Evolutionary conservation across 1,140 invertebrate species (phyloP).

Genomic region (Lysiphlebus fabarum): DNA sequence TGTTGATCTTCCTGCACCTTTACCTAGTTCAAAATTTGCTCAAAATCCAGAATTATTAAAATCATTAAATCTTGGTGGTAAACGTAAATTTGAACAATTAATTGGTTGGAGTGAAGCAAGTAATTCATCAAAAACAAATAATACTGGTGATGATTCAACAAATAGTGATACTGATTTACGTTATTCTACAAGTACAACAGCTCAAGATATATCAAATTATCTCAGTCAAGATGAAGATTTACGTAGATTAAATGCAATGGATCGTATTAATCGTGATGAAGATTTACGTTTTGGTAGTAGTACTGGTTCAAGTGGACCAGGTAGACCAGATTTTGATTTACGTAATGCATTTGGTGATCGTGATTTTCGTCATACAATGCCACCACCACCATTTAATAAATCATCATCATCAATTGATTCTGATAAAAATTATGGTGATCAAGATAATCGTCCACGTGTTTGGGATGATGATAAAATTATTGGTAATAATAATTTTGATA

Average conservation of each 20-base stretch:
- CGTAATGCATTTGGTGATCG: slow-evolving; percentile 36
- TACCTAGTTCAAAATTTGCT: slow-evolving; percentile 52
- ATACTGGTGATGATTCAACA: slow-evolving; percentile 41
- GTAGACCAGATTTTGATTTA: slow-evolving; percentile 33
- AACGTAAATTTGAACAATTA: slow-evolving; percentile 51
- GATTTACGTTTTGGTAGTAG: slow-evolving; percentile 31
- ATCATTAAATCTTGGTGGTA: slow-evolving; percentile 48
- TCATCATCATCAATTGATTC: slow-evolving; percentile 16
- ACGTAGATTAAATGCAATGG: slow-evolving; percentile 26
- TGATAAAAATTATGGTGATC: slow-evolving; percentile 36
- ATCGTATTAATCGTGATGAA: slow-evolving; percentile 32
- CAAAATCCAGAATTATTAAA: slow-evolving; percentile 52
- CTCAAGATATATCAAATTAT: slow-evolving; percentile 12
- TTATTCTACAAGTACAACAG: slow-evolving; percentile 30
- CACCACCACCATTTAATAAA: slow-evolving; percentile 29
- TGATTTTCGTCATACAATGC: slow-evolving; percentile 33
- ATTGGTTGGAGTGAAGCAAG: slow-evolving; percentile 47
- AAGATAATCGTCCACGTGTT: slow-evolving; percentile 30
- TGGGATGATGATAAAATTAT: slow-evolving; percentile 40
- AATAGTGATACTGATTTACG: slow-evolving; percentile 42
- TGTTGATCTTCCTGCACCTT: slow-evolving; percentile 46
- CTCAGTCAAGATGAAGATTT: slow-evolving; percentile 35
- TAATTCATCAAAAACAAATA: slow-evolving; percentile 41
- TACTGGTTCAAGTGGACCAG: slow-evolving; percentile 29
- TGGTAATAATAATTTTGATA: slow-evolving; percentile 36